Evolutionary conservation across 2,888 invertebrate genomes (phyloP).

Genomic region (Cheilosia impressa): DNA sequence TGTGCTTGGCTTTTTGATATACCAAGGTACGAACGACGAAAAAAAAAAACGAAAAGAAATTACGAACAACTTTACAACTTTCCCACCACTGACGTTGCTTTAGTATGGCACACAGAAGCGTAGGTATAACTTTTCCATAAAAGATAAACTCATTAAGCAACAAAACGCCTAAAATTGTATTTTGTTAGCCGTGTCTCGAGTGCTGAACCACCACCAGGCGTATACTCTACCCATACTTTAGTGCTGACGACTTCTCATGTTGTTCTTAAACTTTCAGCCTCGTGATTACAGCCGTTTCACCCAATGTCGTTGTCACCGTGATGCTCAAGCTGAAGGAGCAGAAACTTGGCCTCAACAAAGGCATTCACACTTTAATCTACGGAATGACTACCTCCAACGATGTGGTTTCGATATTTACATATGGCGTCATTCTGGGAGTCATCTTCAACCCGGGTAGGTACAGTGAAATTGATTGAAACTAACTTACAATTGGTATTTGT

Average conservation of each 20-base stretch:
- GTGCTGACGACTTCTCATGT: constrained; percentile 22
- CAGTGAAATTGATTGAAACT: constrained; percentile 33
- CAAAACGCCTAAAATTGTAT: constrained; percentile 53
- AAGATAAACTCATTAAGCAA: constrained; percentile 61
- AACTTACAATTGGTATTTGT: constrained; percentile 11
- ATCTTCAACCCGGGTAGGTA: constrained; percentile 86
- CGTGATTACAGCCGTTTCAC: constrained; percentile 88
- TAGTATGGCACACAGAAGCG: background rate
- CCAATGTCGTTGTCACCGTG: constrained; percentile 90
- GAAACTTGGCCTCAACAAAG: constrained; percentile 87
- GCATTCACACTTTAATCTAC: constrained; percentile 89
- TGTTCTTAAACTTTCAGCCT: constrained; percentile 82
- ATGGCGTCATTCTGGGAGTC: constrained; percentile 87
- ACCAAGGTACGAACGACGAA: background rate
- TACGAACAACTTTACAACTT: constrained; percentile 42
- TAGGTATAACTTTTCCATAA: background rate
- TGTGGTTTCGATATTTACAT: constrained; percentile 89
- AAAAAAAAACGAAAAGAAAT: no score
- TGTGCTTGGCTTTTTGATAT: constrained; percentile 30
- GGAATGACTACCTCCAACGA: constrained; percentile 88
- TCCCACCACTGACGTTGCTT: constrained; percentile 1
- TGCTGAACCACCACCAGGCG: background rate
- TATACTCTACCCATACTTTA: background rate
- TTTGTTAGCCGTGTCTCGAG: background rate
- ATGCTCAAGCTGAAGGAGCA: constrained; percentile 86